These are phyloP conservation scores for Saguinus imperator DNA, from an alignment of 2,113 vertebrate species.

Conservation along the genomic window DNA sequence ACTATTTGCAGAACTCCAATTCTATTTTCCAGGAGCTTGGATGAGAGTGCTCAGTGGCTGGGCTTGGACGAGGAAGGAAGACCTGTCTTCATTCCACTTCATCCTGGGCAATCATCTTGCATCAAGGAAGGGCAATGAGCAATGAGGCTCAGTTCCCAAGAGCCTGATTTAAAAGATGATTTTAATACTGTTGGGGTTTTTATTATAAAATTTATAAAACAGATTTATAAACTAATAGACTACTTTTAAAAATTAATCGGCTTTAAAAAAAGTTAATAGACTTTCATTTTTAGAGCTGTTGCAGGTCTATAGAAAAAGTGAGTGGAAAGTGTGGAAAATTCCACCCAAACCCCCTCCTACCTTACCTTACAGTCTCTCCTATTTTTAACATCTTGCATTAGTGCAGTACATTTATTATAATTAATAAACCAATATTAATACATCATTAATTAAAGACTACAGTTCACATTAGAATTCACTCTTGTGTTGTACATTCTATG, in stretches of 20 bases:
- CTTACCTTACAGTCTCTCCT: background rate
- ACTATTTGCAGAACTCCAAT: background rate
- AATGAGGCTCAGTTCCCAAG: background rate
- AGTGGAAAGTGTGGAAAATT: background rate
- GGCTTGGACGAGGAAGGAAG: background rate
- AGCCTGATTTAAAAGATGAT: background rate
- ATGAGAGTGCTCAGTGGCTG: background rate
- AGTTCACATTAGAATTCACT: background rate
- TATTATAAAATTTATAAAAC: background rate
- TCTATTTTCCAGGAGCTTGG: background rate
- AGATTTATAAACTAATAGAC: background rate
- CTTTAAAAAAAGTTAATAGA: background rate
- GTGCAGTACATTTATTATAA: background rate
- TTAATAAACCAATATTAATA: background rate
- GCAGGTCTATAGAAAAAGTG: background rate
- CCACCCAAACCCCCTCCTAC: background rate
- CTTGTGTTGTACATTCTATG: background rate
- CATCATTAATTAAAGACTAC: background rate
- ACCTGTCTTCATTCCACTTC: background rate
- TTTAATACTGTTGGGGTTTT: background rate
- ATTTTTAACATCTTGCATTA: background rate
- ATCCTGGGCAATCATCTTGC: background rate
- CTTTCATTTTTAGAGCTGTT: background rate
- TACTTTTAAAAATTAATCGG: background rate
- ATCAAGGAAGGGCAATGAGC: background rate